Percentiles rank a stretch among this genome's conserved stretches.
These are phyloP conservation scores for Hucho hucho DNA, from an alignment of 2,113 vertebrate genomes.

Conservation along the genomic window DNA sequence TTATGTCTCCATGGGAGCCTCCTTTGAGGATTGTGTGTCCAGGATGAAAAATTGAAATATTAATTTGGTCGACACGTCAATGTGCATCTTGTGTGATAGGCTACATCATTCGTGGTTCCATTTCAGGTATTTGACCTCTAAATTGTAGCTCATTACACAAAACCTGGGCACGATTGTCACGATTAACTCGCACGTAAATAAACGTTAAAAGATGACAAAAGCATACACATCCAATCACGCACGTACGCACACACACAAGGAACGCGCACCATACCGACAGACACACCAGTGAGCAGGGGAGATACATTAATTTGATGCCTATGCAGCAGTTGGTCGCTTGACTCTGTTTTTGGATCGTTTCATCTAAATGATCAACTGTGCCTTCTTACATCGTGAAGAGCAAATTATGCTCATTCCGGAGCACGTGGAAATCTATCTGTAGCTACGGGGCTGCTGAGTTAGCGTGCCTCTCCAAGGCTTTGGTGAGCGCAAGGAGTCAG, in stretches of 20 bases:
- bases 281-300: neutral
- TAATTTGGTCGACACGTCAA: neutral
- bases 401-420: conserved; percentile 34
- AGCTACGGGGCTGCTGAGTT: conserved; percentile 15
- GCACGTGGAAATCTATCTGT: conserved; percentile 58
- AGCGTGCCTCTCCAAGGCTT: conserved; percentile 1
- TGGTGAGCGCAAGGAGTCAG: conserved; percentile 8
- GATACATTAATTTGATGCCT: neutral
- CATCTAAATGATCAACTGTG: neutral
- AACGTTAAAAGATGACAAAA: neutral
- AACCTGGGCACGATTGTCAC: neutral
- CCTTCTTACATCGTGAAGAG: neutral
- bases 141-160: neutral
- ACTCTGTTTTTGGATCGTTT: neutral
- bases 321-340: neutral
- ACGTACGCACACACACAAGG: neutral
- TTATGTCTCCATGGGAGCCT: neutral
- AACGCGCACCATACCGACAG: neutral
- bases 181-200: neutral
- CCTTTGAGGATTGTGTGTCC: neutral
- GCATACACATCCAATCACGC: neutral
- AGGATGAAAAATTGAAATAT: neutral
- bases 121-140: neutral
- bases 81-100: neutral
- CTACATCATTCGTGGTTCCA: neutral